A percentile compares a stretch with the other conserved stretches of the same genome.
These are phyloP conservation scores for Oophaga pumilio DNA, from an alignment of 2,113 vertebrate species.

Conservation along the genomic window DNA sequence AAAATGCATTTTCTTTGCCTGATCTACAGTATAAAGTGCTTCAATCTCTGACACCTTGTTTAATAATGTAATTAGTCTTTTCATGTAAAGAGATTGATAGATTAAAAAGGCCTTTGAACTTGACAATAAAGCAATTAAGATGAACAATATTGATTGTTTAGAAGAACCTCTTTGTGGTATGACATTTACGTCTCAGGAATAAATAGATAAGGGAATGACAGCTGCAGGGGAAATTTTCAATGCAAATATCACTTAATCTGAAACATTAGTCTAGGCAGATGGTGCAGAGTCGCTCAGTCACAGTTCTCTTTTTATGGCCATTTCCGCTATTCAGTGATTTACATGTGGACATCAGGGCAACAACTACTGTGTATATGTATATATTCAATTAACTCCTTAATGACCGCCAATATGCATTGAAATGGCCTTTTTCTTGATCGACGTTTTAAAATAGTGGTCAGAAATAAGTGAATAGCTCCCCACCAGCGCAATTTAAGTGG, in stretches of 20 bases:
- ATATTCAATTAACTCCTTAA: not conserved
- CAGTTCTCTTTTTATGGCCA: conserved; percentile 39
- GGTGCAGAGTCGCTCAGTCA: conserved; percentile 31
- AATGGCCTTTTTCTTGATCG: no score
- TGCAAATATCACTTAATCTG: conserved; percentile 55
- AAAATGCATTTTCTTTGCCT: conserved; percentile 33
- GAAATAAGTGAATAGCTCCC: no score
- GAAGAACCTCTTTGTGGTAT: conserved; percentile 43
- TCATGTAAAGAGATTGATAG: conserved; percentile 57
- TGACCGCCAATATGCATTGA: no score
- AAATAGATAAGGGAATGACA: conserved; percentile 50
- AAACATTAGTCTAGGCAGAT: conserved; percentile 52
- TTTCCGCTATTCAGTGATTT: conserved; percentile 18
- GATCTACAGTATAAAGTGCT: conserved; percentile 43
- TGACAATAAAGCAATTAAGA: conserved; percentile 58
- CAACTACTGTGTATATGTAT: not conserved
- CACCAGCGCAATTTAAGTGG: no score
- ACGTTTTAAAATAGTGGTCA: no score
- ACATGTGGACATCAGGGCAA: not conserved
- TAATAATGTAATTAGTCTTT: conserved; percentile 59
- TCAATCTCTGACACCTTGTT: conserved; percentile 51
- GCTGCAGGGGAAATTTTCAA: conserved; percentile 42
- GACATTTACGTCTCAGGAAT: conserved; percentile 52
- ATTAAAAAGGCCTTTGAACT: conserved; percentile 56
- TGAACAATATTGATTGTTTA: conserved; percentile 58